Evolutionary conservation across 2,113 vertebrate genomes (phyloP).

Genomic region (Podarcis cretensis): DNA sequence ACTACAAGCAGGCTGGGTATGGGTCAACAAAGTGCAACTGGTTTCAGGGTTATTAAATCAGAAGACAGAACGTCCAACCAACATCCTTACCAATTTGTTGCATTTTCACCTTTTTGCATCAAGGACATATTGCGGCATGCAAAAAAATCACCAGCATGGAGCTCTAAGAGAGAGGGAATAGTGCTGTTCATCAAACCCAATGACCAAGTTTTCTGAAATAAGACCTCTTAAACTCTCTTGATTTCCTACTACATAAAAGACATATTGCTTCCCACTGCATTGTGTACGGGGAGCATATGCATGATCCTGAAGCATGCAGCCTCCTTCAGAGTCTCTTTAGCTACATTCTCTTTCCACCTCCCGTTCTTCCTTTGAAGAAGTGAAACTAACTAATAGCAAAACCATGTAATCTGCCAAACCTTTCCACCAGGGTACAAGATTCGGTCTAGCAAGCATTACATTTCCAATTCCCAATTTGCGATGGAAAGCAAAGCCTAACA

Average conservation of each 20-base stretch:
- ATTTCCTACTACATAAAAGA: background rate
- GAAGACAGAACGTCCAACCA: background rate
- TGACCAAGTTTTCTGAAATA: background rate
- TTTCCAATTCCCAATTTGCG: background rate
- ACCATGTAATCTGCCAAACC: background rate
- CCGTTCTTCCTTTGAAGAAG: background rate
- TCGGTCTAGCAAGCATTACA: background rate
- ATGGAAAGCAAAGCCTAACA: conserved; percentile 13
- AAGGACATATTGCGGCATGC: no score
- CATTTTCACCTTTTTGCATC: background rate
- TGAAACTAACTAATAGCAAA: background rate
- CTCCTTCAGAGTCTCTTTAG: background rate
- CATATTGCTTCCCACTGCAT: background rate
- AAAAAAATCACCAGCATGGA: no score
- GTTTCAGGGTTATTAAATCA: background rate
- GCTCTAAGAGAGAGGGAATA: background rate
- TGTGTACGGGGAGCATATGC: background rate
- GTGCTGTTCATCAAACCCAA: background rate
- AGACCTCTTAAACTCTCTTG: background rate
- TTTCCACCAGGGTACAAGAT: conserved; percentile 6
- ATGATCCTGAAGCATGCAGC: conserved; percentile 12
- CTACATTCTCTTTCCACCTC: background rate
- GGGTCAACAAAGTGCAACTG: background rate
- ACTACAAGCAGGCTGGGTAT: background rate
- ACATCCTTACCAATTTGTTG: background rate